Percentiles rank a stretch among this genome's conserved stretches.
Conservation (phyloP, 2,888 invertebrate genomes). For the Brenthis ino region DNA sequence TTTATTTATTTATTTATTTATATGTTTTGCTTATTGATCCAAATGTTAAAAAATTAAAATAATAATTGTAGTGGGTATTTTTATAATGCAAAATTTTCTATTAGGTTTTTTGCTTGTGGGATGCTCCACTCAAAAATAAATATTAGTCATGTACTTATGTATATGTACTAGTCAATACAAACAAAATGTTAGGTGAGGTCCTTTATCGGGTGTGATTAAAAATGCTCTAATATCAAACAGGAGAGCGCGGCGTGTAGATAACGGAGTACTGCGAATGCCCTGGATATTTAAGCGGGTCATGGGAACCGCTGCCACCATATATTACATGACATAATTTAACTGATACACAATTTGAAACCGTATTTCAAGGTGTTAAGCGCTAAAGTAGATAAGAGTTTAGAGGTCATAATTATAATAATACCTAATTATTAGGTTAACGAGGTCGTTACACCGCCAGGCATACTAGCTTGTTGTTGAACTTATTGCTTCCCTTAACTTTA, state of each 20-base stretch:
- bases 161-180: too few relatives aligned
- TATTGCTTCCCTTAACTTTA: not conserved
- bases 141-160: too few relatives aligned
- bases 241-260: constrained; percentile 45
- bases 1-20: too few relatives aligned
- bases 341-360: constrained; percentile 14
- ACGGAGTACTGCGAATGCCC: constrained; percentile 47
- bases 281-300: constrained; percentile 61
- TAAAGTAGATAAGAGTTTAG: constrained; percentile 8
- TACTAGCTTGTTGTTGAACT: not conserved
- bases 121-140: too few relatives aligned
- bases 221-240: constrained; percentile 17
- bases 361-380: constrained; percentile 6
- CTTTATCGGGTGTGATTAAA: constrained; percentile 6
- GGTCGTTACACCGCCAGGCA: constrained; percentile 18
- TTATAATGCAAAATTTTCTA: too few relatives aligned
- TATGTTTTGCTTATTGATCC: too few relatives aligned
- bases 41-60: too few relatives aligned
- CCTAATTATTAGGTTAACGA: constrained; percentile 28
- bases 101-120: too few relatives aligned
- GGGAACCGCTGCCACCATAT: constrained; percentile 47
- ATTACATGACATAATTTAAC: constrained; percentile 56
- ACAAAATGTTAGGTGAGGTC: not conserved
- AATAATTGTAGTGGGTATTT: too few relatives aligned
- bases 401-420: constrained; percentile 19